These are phyloP conservation scores for Limonius californicus DNA, from an alignment of 1,140 invertebrate genomes.

Conservation along the genomic window DNA sequence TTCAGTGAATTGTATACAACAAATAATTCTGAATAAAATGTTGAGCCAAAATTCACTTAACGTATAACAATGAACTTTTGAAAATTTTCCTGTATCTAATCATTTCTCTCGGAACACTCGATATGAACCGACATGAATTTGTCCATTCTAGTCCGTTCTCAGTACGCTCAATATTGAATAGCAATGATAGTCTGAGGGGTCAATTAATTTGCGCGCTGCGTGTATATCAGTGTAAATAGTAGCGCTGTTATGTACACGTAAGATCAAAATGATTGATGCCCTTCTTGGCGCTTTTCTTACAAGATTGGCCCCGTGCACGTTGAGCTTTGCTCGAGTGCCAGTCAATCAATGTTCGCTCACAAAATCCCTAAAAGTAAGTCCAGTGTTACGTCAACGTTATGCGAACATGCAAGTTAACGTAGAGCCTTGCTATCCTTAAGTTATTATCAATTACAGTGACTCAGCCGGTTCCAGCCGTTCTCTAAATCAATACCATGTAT, in stretches of 20 bases:
- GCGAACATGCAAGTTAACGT: slow-evolving; percentile 18
- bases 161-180: not conserved
- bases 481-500: slow-evolving; percentile 45
- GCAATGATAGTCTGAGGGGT: not conserved
- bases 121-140: too few relatives aligned
- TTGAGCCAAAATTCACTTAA: too few relatives aligned
- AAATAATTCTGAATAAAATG: too few relatives aligned
- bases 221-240: too few relatives aligned
- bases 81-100: too few relatives aligned
- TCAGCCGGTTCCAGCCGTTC: slow-evolving; percentile 46
- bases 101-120: too few relatives aligned
- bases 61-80: too few relatives aligned
- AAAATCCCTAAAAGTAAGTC: slow-evolving; percentile 1
- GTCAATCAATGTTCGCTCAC: not conserved
- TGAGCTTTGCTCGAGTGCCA: not conserved
- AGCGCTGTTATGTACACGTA: not conserved
- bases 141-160: too few relatives aligned
- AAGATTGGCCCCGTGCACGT: not conserved
- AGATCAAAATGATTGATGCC: not conserved
- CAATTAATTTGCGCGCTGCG: too few relatives aligned
- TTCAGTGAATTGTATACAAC: too few relatives aligned
- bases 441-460: slow-evolving; percentile 51
- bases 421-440: slow-evolving; percentile 40
- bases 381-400: slow-evolving; percentile 1
- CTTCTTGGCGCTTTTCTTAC: not conserved